Conservation (phyloP, 2,888 invertebrate species). For the Thymelicus lineola region DNA sequence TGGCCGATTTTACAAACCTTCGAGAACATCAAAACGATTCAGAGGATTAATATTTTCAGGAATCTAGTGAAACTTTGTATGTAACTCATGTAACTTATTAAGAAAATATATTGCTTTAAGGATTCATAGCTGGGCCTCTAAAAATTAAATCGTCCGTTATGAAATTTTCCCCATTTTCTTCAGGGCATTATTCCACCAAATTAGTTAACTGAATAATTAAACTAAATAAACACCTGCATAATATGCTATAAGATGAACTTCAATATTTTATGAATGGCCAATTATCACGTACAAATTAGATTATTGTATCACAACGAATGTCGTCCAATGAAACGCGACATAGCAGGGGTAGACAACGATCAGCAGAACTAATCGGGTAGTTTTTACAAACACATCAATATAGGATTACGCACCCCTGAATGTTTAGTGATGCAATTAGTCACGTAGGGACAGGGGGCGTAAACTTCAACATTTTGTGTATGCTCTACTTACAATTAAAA, state of each 20-base stretch:
- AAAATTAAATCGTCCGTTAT: too few species aligned
- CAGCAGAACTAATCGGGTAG: constrained; percentile 71
- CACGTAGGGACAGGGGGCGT: constrained; percentile 52
- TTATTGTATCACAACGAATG: constrained; percentile 16
- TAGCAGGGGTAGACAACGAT: constrained; percentile 36
- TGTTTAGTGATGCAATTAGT: constrained; percentile 84
- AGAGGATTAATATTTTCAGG: too few species aligned
- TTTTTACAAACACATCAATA: constrained; percentile 84
- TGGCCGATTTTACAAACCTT: too few species aligned
- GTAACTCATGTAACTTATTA: too few species aligned
- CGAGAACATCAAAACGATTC: too few species aligned
- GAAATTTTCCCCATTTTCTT: too few species aligned
- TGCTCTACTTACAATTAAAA: constrained; percentile 23
- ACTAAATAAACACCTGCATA: too few species aligned
- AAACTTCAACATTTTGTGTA: constrained; percentile 10
- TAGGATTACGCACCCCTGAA: constrained; percentile 77
- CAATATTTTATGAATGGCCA: background rate
- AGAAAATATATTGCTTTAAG: too few species aligned
- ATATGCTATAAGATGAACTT: background rate
- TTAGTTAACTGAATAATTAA: too few species aligned
- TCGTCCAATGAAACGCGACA: constrained; percentile 28
- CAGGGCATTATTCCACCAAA: too few species aligned
- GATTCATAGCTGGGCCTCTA: too few species aligned
- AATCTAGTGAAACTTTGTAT: too few species aligned
- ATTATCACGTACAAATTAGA: constrained; percentile 26